Conservation (phyloP, 2,888 invertebrate species). For the Ectemnius cavifrons region DNA sequence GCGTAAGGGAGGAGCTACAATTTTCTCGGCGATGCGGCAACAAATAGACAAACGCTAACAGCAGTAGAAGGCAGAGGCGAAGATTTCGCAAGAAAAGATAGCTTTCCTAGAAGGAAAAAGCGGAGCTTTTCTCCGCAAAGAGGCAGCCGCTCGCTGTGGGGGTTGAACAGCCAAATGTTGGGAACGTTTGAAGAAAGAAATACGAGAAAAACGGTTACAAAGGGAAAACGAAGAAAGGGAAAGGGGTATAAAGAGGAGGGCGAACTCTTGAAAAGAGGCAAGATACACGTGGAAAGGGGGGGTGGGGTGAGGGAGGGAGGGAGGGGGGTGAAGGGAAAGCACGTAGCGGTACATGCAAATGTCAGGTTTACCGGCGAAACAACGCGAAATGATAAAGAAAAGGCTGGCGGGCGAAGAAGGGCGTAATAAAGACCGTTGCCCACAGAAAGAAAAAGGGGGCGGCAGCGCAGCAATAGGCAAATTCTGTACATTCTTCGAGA, state of each 20-base stretch:
- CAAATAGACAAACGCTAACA: background rate
- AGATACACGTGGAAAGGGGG: background rate
- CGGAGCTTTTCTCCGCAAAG: background rate
- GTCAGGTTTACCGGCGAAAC: slow-evolving; percentile 13
- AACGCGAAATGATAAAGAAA: slow-evolving; percentile 24
- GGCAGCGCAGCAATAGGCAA: slow-evolving; percentile 41
- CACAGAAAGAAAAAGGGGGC: background rate
- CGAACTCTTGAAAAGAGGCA: too few relatives aligned
- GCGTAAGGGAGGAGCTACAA: slow-evolving; percentile 13
- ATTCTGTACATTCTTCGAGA: slow-evolving; percentile 58
- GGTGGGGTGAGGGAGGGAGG: slow-evolving; percentile 19
- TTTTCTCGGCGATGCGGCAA: slow-evolving; percentile 29
- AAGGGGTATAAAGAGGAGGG: slow-evolving; percentile 1
- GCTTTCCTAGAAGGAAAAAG: too few relatives aligned
- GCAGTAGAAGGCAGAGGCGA: background rate
- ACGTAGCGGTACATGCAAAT: slow-evolving; percentile 44
- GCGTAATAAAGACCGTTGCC: slow-evolving; percentile 5
- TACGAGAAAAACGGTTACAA: slow-evolving; percentile 10
- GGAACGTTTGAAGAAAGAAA: background rate
- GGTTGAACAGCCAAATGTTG: background rate
- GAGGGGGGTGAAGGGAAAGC: slow-evolving; percentile 8
- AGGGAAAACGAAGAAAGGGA: slow-evolving; percentile 18
- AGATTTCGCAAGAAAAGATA: background rate
- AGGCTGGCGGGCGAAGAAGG: slow-evolving; percentile 5
- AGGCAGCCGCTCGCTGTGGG: slow-evolving; percentile 11